These are phyloP conservation scores for Chrysogorgia sp. DNA, from an alignment of 92 coral and sea anemone genomes.

Conservation along the genomic window DNA sequence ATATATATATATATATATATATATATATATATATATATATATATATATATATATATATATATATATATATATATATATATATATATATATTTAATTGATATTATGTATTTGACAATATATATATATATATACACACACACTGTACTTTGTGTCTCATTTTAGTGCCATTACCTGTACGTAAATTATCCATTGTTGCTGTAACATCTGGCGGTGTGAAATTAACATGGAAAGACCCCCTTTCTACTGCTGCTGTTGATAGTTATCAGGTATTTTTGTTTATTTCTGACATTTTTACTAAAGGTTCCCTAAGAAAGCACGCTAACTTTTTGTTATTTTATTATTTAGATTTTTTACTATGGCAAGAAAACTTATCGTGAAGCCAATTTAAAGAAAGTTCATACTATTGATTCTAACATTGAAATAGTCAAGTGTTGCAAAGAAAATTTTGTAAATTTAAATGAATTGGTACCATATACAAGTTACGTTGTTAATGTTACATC, in stretches of 20 bases:
- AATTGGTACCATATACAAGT: conserved; percentile 71
- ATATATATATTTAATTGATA: too few species aligned
- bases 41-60: too few species aligned
- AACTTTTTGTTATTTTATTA: too few species aligned
- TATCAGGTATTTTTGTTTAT: too few species aligned
- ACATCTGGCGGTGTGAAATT: conserved; percentile 1
- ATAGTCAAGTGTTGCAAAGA: conserved; percentile 21
- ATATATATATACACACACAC: not conserved
- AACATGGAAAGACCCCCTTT: conserved; percentile 24
- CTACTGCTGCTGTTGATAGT: conserved; percentile 4
- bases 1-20: too few species aligned
- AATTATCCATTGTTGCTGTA: not conserved
- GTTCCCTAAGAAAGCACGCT: too few species aligned
- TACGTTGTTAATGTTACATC: conserved; percentile 61
- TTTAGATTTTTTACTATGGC: conserved; percentile 25
- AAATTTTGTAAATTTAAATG: conserved; percentile 22
- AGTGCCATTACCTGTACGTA: conserved; percentile 38
- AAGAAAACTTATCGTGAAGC: conserved; percentile 10
- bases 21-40: too few species aligned
- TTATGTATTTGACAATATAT: too few species aligned
- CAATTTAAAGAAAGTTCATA: not conserved
- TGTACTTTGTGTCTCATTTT: not conserved
- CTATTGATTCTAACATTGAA: not conserved
- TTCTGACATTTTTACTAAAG: too few species aligned
- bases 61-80: too few species aligned